phyloP scores from a whole-genome alignment of 2,113 vertebrate species.

The Nyctereutes procyonoides region DNA sequence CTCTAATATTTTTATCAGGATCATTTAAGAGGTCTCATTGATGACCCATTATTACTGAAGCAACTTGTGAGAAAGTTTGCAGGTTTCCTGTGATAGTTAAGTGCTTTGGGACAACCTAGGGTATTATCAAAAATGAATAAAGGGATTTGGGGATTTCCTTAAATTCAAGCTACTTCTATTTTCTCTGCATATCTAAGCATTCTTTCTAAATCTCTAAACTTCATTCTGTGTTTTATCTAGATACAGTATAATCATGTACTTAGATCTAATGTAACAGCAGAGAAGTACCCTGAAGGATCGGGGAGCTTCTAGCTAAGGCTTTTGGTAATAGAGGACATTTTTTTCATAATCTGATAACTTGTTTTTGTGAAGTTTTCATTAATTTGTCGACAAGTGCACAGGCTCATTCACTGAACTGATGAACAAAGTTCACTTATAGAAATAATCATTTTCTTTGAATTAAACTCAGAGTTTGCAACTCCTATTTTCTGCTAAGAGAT shows the following conservation, averaged over 20 bases:
- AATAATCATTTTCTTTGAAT: slow-evolving; percentile 65
- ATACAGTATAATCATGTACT: background rate
- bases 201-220: background rate
- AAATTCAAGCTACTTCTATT: slow-evolving; percentile 38
- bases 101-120: background rate
- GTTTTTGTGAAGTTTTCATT: background rate
- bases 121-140: slow-evolving; percentile 62
- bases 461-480: slow-evolving; percentile 55
- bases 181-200: slow-evolving; percentile 22
- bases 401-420: slow-evolving; percentile 37
- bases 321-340: background rate
- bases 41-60: background rate
- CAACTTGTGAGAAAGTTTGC: slow-evolving; percentile 21
- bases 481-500: slow-evolving; percentile 55
- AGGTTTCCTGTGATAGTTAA: background rate
- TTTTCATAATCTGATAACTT: slow-evolving; percentile 19
- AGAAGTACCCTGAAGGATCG: background rate
- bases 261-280: background rate
- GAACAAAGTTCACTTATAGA: slow-evolving; percentile 36
- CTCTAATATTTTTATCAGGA: background rate
- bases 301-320: background rate
- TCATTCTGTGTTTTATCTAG: background rate
- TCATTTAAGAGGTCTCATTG: slow-evolving; percentile 16
- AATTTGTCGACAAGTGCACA: slow-evolving; percentile 44
- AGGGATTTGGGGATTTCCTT: slow-evolving; percentile 59